Evolutionary conservation across 2,797 vertebrate genomes (phyloP).

Genomic region (Mus caroli): DNA sequence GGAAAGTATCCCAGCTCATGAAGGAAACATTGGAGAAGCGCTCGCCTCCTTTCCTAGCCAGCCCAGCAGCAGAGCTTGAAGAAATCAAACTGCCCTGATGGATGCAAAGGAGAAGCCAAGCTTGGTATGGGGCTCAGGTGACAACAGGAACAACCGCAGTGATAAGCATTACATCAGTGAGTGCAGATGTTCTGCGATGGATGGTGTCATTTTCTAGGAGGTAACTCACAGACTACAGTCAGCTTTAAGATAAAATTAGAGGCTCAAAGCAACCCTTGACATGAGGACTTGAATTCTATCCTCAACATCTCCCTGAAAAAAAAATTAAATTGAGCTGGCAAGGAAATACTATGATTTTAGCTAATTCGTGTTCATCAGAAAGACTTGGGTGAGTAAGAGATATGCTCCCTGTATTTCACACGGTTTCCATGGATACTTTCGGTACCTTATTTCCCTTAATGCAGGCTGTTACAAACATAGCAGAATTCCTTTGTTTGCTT

Average conservation of each 20-base stretch:
- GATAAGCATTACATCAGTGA: neutral
- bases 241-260: slow-evolving; percentile 28
- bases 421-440: slow-evolving; percentile 55
- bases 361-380: neutral
- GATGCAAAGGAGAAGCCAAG: neutral
- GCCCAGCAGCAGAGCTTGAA: neutral
- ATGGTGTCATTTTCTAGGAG: neutral
- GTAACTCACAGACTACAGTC: neutral
- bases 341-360: neutral
- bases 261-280: neutral
- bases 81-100: neutral
- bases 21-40: slow-evolving; percentile 30
- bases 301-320: neutral
- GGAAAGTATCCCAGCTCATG: slow-evolving; percentile 62
- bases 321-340: slow-evolving; percentile 16
- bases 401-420: neutral
- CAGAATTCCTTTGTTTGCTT: neutral
- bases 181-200: neutral
- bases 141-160: neutral
- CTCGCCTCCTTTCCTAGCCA: neutral
- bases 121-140: neutral
- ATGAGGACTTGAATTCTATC: neutral
- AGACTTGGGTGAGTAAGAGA: neutral
- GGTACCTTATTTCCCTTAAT: neutral
- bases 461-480: neutral